phyloP scores from a whole-genome alignment of 2,113 vertebrate genomes.

The Nannospalax galili region DNA sequence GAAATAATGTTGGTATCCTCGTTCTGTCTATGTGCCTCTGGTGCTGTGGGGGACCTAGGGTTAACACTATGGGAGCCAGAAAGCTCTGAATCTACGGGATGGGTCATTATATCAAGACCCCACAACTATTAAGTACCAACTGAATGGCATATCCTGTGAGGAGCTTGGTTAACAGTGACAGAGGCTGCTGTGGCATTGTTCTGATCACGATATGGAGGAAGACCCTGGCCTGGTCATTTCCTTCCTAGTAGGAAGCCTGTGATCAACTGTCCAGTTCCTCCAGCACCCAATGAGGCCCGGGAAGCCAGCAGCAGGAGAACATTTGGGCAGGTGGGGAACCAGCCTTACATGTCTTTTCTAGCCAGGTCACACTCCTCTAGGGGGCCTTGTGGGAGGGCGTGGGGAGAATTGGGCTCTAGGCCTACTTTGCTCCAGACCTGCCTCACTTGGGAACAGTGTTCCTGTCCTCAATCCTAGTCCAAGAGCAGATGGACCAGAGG shows the following conservation, averaged over 20 bases:
- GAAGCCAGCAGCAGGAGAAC: not conserved
- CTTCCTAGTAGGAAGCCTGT: not conserved
- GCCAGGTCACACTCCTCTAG: not conserved
- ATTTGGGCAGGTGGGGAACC: not conserved
- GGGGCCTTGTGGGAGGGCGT: not conserved
- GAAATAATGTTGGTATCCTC: not conserved
- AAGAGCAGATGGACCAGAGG: not conserved
- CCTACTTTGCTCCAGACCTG: not conserved
- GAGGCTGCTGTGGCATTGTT: not conserved
- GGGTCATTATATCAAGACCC: not conserved
- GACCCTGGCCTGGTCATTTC: not conserved
- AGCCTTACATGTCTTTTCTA: not conserved
- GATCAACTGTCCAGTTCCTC: not conserved
- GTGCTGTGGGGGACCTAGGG: not conserved
- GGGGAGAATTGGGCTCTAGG: not conserved
- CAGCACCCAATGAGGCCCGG: not conserved
- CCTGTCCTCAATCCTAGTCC: not conserved
- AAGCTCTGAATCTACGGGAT: not conserved
- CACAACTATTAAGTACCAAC: too few species aligned
- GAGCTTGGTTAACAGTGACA: not conserved
- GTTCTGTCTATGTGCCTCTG: not conserved
- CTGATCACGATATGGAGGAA: not conserved
- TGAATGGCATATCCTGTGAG: not conserved
- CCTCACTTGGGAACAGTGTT: fast-evolving
- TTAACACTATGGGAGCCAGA: not conserved